Evolutionary conservation across 2,888 invertebrate genomes (phyloP).

Genomic region (Cecidostiba fungosa): DNA sequence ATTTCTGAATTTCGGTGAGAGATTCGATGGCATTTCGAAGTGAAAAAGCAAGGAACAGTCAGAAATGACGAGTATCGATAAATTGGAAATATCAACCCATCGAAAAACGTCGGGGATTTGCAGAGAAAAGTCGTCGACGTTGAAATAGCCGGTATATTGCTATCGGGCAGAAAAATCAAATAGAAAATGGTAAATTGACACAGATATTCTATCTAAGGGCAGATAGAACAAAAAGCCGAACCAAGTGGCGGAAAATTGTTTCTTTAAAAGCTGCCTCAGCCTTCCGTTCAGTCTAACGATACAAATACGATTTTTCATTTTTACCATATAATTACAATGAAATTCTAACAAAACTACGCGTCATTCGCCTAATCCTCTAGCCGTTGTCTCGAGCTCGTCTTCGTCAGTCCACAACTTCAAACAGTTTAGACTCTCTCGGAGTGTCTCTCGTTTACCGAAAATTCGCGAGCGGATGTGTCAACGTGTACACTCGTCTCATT

Average conservation of each 20-base stretch:
- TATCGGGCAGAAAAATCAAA: conserved; percentile 38
- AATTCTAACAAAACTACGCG: not conserved
- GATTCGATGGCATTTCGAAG: not conserved
- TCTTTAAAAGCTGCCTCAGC: conserved; percentile 30
- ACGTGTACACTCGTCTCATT: conserved; percentile 17
- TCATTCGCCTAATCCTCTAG: not conserved
- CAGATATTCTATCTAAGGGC: conserved; percentile 30
- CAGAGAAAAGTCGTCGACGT: not conserved
- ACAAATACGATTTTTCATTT: not conserved
- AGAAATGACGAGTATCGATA: conserved; percentile 7
- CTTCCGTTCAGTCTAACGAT: too few relatives aligned
- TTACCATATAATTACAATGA: not conserved
- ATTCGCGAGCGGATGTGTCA: not conserved
- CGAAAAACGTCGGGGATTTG: not conserved
- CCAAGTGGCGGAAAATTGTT: conserved; percentile 36
- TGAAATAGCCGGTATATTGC: conserved; percentile 3
- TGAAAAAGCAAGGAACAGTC: not conserved
- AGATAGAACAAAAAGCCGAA: not conserved
- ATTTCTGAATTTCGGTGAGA: not conserved
- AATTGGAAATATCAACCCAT: conserved; percentile 6
- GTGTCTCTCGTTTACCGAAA: not conserved
- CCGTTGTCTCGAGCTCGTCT: not conserved
- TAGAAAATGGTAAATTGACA: conserved; percentile 30
- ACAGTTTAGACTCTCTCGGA: not conserved
- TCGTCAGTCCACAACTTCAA: not conserved